phyloP scores from a whole-genome alignment of 2,888 invertebrate species.

The Drosophila koepferae region DNA sequence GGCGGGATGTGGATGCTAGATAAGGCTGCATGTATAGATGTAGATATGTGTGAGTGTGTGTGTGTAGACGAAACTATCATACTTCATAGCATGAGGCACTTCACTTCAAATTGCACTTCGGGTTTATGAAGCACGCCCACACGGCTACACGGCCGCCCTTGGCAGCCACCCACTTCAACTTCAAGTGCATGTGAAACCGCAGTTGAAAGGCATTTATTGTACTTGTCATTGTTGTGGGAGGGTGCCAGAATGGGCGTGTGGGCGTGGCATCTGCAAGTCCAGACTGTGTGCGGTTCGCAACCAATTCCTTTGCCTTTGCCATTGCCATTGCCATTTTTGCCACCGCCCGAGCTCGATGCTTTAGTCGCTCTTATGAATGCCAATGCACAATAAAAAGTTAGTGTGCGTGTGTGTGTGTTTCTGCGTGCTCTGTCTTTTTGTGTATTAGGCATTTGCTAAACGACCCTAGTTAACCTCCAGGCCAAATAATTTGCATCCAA shows the following conservation, averaged over 20 bases:
- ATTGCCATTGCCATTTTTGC: background rate
- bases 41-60: too few relatives aligned
- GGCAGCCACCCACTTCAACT: slow-evolving; percentile 55
- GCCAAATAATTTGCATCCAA: slow-evolving; percentile 80
- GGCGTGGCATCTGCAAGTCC: slow-evolving; percentile 28
- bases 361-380: slow-evolving; percentile 72
- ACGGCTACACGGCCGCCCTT: slow-evolving; percentile 25
- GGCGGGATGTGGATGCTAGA: background rate
- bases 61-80: slow-evolving; percentile 64
- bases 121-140: slow-evolving; percentile 52
- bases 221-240: slow-evolving; percentile 77
- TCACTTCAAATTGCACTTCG: slow-evolving; percentile 79
- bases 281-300: slow-evolving; percentile 32
- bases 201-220: slow-evolving; percentile 82
- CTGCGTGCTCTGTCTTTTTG: slow-evolving; percentile 53
- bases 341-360: slow-evolving; percentile 55
- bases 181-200: slow-evolving; percentile 82
- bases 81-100: slow-evolving; percentile 70
- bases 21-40: background rate
- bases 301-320: slow-evolving; percentile 16
- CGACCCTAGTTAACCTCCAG: slow-evolving; percentile 81
- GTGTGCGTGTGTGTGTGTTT: slow-evolving; percentile 27
- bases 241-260: slow-evolving; percentile 3
- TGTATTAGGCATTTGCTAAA: slow-evolving; percentile 78
- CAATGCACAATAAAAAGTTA: slow-evolving; percentile 73